Conservation (phyloP, 1,140 invertebrate genomes). For the Sipha flava region DNA sequence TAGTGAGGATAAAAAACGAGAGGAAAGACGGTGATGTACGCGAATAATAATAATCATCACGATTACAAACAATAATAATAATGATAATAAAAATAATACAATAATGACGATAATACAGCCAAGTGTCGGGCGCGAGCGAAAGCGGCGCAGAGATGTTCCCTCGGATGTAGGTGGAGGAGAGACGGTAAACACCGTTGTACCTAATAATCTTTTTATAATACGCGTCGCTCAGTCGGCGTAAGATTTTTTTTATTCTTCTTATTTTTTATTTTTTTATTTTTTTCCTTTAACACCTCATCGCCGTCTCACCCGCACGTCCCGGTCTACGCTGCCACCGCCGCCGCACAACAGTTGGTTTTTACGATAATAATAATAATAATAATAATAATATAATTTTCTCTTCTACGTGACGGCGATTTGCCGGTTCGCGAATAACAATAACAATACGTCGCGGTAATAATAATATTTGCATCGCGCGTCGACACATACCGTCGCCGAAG, state of each 20-base stretch:
- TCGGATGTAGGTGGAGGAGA: too few relatives aligned
- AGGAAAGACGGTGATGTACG: too few relatives aligned
- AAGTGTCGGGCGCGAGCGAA: too few relatives aligned
- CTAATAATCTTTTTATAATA: slow-evolving; percentile 4
- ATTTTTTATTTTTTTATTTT: too few relatives aligned
- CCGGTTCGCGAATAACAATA: slow-evolving; percentile 2
- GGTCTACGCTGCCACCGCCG: not conserved
- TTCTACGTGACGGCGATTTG: not conserved
- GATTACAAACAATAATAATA: too few relatives aligned
- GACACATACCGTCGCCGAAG: not conserved
- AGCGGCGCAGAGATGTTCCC: too few relatives aligned
- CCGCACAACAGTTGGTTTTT: not conserved
- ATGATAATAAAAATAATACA: too few relatives aligned
- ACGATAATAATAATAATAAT: not conserved
- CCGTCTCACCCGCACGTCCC: too few relatives aligned
- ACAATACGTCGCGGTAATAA: not conserved
- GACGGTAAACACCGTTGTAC: not conserved
- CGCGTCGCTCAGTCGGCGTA: not conserved
- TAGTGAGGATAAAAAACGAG: too few relatives aligned
- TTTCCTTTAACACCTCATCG: not conserved
- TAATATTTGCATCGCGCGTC: not conserved
- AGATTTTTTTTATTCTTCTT: not conserved
- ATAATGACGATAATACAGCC: not conserved
- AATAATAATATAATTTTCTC: not conserved
- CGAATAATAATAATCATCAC: too few relatives aligned